Conservation (phyloP, 2,797 vertebrate genomes). For the Phoeniculus purpureus region DNA sequence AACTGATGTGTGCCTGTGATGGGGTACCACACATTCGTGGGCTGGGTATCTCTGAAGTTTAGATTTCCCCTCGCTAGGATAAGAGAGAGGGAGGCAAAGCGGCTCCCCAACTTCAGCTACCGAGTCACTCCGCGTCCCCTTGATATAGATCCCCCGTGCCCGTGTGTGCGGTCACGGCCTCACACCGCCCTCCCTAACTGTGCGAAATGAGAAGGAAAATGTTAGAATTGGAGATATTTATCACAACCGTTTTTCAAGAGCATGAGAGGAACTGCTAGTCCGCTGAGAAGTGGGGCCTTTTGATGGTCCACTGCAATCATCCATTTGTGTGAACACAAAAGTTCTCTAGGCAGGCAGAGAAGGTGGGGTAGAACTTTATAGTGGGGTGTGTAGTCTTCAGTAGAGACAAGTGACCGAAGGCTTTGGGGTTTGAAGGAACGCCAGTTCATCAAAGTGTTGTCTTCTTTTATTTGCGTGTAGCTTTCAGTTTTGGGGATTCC, state of each 20-base stretch:
- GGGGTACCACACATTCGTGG: not conserved
- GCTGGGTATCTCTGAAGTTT: not conserved
- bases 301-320: not conserved
- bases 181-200: conserved; percentile 8
- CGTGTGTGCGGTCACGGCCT: not conserved
- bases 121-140: not conserved
- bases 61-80: not conserved
- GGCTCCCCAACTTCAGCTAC: not conserved
- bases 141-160: not conserved
- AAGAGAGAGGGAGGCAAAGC: not conserved
- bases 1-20: not conserved
- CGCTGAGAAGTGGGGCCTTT: conserved; percentile 37
- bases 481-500: conserved; percentile 5
- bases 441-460: not conserved
- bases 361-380: conserved; percentile 20
- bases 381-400: not conserved
- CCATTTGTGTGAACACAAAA: conserved; percentile 21
- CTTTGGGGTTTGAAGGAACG: conserved; percentile 10
- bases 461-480: not conserved
- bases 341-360: not conserved
- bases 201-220: conserved; percentile 48
- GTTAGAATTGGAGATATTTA: conserved; percentile 36
- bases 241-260: conserved; percentile 21
- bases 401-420: not conserved
- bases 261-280: not conserved